These are phyloP conservation scores for Odontomyia ornata DNA, from an alignment of 2,888 invertebrate genomes.

Conservation along the genomic window DNA sequence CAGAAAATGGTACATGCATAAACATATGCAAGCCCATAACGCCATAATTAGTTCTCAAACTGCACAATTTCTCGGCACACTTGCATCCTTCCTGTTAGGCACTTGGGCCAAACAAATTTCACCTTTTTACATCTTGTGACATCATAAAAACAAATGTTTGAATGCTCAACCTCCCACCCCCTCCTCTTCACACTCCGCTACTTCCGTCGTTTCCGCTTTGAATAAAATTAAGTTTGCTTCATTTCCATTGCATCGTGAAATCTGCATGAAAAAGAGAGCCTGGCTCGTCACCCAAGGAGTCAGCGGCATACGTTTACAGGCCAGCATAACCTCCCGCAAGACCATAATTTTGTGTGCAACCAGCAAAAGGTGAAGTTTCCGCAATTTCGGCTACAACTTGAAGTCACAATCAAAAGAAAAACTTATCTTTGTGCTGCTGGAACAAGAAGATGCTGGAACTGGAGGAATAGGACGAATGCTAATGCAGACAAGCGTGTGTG, in stretches of 20 bases:
- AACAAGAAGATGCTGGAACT: not conserved
- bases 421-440: slow-evolving; percentile 22
- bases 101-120: not conserved
- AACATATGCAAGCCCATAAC: no score
- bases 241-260: not conserved
- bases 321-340: slow-evolving; percentile 3
- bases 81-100: no score
- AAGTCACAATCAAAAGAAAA: slow-evolving; percentile 27
- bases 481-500: slow-evolving; percentile 11
- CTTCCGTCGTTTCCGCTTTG: slow-evolving; percentile 19
- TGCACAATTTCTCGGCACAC: no score
- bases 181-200: no score
- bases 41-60: no score
- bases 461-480: not conserved
- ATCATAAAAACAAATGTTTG: slow-evolving; percentile 27
- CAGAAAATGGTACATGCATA: no score
- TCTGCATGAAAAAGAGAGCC: not conserved
- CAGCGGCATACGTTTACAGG: not conserved
- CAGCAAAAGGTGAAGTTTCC: slow-evolving; percentile 44
- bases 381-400: slow-evolving; percentile 28
- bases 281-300: not conserved
- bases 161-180: no score
- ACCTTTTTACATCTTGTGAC: slow-evolving; percentile 13
- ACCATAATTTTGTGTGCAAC: slow-evolving; percentile 45
- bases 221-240: slow-evolving; percentile 40